Evolutionary conservation across 2,888 invertebrate genomes (phyloP).

Genomic region (Drosophila mulleri): DNA sequence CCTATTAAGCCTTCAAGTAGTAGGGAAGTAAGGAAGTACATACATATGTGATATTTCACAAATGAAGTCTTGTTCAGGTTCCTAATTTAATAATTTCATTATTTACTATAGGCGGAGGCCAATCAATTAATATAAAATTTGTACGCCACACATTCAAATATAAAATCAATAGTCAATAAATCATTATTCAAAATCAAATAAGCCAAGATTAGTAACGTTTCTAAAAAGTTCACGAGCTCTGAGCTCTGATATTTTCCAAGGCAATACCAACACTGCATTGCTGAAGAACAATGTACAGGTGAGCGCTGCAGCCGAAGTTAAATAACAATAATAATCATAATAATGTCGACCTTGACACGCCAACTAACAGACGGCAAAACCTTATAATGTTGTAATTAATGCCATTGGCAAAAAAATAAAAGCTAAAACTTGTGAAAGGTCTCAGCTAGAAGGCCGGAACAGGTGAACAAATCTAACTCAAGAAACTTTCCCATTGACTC

Average conservation of each 20-base stretch:
- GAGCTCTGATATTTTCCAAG: slow-evolving; percentile 25
- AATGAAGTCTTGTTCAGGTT: not conserved
- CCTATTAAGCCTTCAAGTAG: too few species aligned
- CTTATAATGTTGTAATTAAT: slow-evolving; percentile 52
- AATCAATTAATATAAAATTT: not conserved
- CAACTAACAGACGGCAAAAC: slow-evolving; percentile 47
- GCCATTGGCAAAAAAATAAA: slow-evolving; percentile 33
- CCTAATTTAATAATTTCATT: not conserved
- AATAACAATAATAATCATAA: slow-evolving; percentile 29
- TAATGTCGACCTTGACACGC: slow-evolving; percentile 61
- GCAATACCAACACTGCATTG: slow-evolving; percentile 23
- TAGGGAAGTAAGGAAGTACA: not conserved
- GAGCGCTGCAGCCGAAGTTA: slow-evolving; percentile 24
- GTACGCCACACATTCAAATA: not conserved
- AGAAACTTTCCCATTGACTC: slow-evolving; percentile 60
- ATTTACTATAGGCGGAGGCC: not conserved
- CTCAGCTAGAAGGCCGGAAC: slow-evolving; percentile 41
- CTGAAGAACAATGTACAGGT: slow-evolving; percentile 57
- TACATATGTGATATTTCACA: not conserved
- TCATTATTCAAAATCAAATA: not conserved
- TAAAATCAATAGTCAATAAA: not conserved
- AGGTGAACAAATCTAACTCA: slow-evolving; percentile 1
- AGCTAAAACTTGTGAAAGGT: slow-evolving; percentile 44
- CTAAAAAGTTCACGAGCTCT: not conserved
- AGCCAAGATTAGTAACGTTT: not conserved